Base-by-base conservation (phyloP, 2,888 invertebrate species). In the Himalopsyche anomala region DNA sequence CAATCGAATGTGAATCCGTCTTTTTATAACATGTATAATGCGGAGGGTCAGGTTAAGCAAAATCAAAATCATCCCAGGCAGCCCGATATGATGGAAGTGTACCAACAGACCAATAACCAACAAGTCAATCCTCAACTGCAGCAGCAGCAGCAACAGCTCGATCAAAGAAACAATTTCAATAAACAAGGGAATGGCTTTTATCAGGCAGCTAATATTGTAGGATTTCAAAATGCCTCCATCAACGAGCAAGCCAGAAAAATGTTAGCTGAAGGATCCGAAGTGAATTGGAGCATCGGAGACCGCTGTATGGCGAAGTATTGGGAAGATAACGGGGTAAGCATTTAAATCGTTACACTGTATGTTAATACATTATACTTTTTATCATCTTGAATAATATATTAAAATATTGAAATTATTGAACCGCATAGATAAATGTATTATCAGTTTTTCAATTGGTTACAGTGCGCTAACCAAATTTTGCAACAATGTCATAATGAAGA, bases 281-380 rank as follows among this genome's bases (percentile, higher is more conserved):
- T 92, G 91, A 93, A 93, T 89, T 97, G 96, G 97, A 95, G 95
- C 90, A 92, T 95, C 82, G 97, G 97, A 15, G 97, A 98, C 90
- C 94, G 95, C 87, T 97, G 97, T 90, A 94, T 97, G 91, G 98
- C 98, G 9, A 96, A 97, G 90, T 98, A 98, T 92, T 98, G 98
- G 98, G 98, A 98, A 91, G 98, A 98, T 92, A 96, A 96, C 90
- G 95, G 95, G 92, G 97, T 97, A 91, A 93, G 94, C 19, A 86
- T n/a, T 56, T 84, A 19, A 84, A 86, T 87, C 87, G 80, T 79
- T 15, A 84, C 83, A 51, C 15, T 51, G 12, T 51, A 15, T 51
- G 8, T 51, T 42, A 79, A 28, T 4, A 83, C 79, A 42, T 90
- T 62, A 15, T 51, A 15, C 2, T 51, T 51, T 51, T 51, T 51